Percentiles rank a stretch among this genome's conserved stretches.
These are phyloP conservation scores for Gadopsis marmoratus DNA, from an alignment of 2,797 vertebrate species.

Conservation along the genomic window DNA sequence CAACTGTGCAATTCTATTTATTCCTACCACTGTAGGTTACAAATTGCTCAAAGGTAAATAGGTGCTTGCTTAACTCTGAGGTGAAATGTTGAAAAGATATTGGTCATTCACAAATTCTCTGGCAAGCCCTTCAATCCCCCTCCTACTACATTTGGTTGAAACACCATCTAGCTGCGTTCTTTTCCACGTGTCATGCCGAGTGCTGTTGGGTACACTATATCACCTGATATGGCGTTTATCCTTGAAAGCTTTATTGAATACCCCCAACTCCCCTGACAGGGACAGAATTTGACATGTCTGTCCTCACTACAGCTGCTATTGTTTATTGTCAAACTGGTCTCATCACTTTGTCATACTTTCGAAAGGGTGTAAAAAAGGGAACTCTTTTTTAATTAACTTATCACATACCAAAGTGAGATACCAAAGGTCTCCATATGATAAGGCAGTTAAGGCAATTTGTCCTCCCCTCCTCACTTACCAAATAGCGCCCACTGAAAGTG, in stretches of 20 bases:
- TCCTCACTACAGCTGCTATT: slow-evolving; percentile 78
- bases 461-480: slow-evolving; percentile 75
- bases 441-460: slow-evolving; percentile 79
- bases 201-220: slow-evolving; percentile 67
- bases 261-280: slow-evolving; percentile 73
- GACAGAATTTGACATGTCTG: slow-evolving; percentile 75
- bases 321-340: slow-evolving; percentile 52
- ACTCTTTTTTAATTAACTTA: slow-evolving; percentile 43
- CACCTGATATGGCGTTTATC: slow-evolving; percentile 82
- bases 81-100: slow-evolving; percentile 61
- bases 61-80: slow-evolving; percentile 47
- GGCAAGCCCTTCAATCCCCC: slow-evolving; percentile 45
- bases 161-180: slow-evolving; percentile 59
- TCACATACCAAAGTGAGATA: slow-evolving; percentile 32
- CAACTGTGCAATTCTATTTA: slow-evolving; percentile 18
- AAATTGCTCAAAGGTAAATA: slow-evolving; percentile 35
- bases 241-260: slow-evolving; percentile 82
- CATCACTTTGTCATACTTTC: slow-evolving; percentile 59
- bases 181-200: slow-evolving; percentile 63
- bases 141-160: slow-evolving; percentile 63
- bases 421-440: slow-evolving; percentile 57
- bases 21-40: not conserved
- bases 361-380: slow-evolving; percentile 22
- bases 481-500: slow-evolving; percentile 93
- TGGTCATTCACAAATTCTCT: slow-evolving; percentile 58